Conservation (phyloP, 2,888 invertebrate species). For the Tortrix viridana region DNA sequence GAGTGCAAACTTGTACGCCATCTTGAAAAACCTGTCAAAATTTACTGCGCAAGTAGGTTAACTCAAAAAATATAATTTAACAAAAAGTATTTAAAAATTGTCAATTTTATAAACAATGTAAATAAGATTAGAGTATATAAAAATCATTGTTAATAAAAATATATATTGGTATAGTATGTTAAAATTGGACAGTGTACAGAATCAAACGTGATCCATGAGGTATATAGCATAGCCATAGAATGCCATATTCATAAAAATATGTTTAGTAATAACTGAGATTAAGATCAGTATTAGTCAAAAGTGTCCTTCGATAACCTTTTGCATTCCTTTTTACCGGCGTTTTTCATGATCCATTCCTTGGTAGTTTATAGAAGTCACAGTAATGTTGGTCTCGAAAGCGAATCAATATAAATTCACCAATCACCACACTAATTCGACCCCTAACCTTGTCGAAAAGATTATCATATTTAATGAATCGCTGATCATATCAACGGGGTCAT, state of each 20-base stretch:
- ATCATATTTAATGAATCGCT: too few species aligned
- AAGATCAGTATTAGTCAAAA: constrained; percentile 63
- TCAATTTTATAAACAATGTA: constrained; percentile 81
- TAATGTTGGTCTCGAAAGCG: neutral
- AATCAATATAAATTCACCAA: neutral
- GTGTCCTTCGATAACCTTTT: constrained; percentile 55
- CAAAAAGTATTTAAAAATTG: constrained; percentile 65
- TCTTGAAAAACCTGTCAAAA: constrained; percentile 49
- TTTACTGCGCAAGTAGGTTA: constrained; percentile 56
- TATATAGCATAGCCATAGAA: constrained; percentile 69
- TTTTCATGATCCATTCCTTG: constrained; percentile 44
- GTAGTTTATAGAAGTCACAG: constrained; percentile 21
- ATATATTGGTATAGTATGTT: constrained; percentile 73
- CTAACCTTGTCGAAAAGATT: too few species aligned
- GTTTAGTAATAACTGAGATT: constrained; percentile 38
- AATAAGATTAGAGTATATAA: constrained; percentile 75
- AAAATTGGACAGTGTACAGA: constrained; percentile 65
- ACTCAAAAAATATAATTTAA: constrained; percentile 67
- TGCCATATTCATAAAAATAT: constrained; percentile 68
- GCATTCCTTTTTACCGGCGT: constrained; percentile 66
- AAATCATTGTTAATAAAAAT: constrained; percentile 68
- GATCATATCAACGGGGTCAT: too few species aligned
- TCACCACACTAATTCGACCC: too few species aligned
- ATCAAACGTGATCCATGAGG: constrained; percentile 77
- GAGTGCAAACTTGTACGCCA: constrained; percentile 39